Conservation (phyloP, 2,113 vertebrate genomes). For the Syrrhaptes paradoxus region DNA sequence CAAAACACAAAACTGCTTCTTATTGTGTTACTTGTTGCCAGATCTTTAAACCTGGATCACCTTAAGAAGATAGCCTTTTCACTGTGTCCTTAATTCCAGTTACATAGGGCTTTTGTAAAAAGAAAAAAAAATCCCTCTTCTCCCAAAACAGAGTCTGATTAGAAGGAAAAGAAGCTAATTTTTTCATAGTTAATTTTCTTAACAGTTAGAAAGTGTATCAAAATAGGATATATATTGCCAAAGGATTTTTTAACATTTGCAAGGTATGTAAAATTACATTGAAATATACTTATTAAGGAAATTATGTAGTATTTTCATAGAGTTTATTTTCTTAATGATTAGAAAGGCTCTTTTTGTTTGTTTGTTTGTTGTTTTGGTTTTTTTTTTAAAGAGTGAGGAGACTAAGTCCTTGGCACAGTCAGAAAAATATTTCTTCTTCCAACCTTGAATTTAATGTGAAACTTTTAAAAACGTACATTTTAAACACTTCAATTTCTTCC, state of each 20-base stretch:
- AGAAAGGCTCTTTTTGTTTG: background rate
- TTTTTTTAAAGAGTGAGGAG: no score
- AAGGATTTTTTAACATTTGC: background rate
- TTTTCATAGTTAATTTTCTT: background rate
- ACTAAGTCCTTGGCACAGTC: background rate
- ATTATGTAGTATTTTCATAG: background rate
- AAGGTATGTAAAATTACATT: background rate
- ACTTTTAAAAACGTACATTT: background rate
- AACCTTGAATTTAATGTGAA: background rate
- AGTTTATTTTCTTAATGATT: background rate
- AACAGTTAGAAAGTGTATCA: background rate
- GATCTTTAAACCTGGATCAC: background rate
- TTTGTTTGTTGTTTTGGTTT: no score
- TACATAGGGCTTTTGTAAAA: background rate
- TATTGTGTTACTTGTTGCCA: background rate
- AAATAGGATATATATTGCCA: background rate
- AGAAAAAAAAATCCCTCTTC: background rate
- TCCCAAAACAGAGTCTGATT: background rate
- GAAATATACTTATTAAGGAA: background rate
- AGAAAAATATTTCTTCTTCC: background rate
- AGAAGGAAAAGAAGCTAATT: background rate
- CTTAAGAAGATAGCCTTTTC: background rate
- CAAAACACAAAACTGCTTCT: background rate
- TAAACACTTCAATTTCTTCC: background rate
- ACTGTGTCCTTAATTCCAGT: background rate